Conservation (phyloP, 30 jellyfish, hydroid and myxozoan species). For the Chrysaora quinquecirrha region DNA sequence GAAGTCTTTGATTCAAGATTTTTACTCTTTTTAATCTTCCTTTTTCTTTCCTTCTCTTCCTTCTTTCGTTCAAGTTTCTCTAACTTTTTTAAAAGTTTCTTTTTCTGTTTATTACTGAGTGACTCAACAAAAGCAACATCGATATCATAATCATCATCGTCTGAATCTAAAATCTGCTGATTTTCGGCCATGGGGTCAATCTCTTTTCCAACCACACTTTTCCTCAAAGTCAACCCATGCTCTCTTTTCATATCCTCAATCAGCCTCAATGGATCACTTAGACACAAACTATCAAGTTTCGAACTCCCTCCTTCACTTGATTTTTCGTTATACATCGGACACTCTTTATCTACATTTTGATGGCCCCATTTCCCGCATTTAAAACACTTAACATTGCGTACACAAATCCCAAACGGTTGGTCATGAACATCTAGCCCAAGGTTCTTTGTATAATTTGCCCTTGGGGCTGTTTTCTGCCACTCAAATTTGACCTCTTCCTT, state of each 20-base stretch:
- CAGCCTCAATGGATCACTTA: conserved; percentile 92
- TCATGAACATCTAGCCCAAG: conserved; percentile 92
- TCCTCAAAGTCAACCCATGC: conserved; percentile 85
- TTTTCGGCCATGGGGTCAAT: conserved; percentile 95
- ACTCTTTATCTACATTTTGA: conserved; percentile 92
- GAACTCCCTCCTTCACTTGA: conserved; percentile 9
- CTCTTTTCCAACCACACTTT: conserved; percentile 89
- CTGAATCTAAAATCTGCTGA: conserved; percentile 88
- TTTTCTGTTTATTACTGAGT: conserved; percentile 76
- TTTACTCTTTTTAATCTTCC: not conserved
- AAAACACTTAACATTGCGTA: conserved; percentile 89
- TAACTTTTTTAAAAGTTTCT: conserved; percentile 66
- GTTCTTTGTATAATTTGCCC: conserved; percentile 84
- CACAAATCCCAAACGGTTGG: conserved; percentile 99
- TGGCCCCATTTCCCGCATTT: conserved; percentile 98
- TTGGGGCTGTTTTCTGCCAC: conserved; percentile 98
- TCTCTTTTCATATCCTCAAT: conserved; percentile 86
- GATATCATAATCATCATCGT: conserved; percentile 70
- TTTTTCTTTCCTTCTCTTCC: conserved; percentile 38
- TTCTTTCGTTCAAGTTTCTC: conserved; percentile 61
- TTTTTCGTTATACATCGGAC: conserved; percentile 80
- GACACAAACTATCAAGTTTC: conserved; percentile 66
- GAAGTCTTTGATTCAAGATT: not conserved
- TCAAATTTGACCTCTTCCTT: conserved; percentile 93
- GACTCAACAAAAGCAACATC: conserved; percentile 83